A percentile compares a stretch with the other conserved stretches of the same genome.
Conservation (phyloP, 2,797 vertebrate species). For the Typhlichthys subterraneus region DNA sequence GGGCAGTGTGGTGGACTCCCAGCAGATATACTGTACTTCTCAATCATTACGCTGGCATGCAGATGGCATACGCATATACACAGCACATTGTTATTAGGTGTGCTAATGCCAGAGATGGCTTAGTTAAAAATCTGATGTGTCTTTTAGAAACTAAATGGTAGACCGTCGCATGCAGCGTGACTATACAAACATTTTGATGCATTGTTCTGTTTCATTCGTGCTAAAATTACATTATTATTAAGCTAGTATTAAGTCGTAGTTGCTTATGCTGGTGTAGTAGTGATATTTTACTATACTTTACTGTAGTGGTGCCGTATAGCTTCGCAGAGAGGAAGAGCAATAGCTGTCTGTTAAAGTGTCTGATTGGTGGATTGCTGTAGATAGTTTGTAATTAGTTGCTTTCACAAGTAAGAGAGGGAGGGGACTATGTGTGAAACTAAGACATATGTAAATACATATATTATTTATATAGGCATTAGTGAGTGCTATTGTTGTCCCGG, state of each 20-base stretch:
- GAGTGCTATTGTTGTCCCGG: slow-evolving; percentile 86
- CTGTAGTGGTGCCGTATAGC: not conserved
- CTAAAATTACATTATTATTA: too few species aligned
- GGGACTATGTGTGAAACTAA: not conserved
- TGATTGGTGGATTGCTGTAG: not conserved
- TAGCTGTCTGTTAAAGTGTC: not conserved
- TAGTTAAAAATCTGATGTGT: slow-evolving; percentile 16
- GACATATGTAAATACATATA: slow-evolving; percentile 88
- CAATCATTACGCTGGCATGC: slow-evolving; percentile 61
- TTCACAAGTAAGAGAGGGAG: not conserved
- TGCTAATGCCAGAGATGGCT: slow-evolving; percentile 14
- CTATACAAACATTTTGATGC: too few species aligned
- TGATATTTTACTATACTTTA: too few species aligned
- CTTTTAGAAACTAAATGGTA: not conserved
- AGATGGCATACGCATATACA: slow-evolving; percentile 49
- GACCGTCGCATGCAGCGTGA: too few species aligned
- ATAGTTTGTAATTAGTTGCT: not conserved
- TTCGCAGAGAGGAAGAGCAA: not conserved
- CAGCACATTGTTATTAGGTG: slow-evolving; percentile 25
- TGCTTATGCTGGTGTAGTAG: too few species aligned
- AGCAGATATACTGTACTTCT: slow-evolving; percentile 54
- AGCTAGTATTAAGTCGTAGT: not conserved
- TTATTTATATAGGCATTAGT: slow-evolving; percentile 89
- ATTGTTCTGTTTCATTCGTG: too few species aligned
- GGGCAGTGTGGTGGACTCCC: slow-evolving; percentile 53